Evolutionary conservation across 2,113 vertebrate genomes (phyloP).

Genomic region (Corythoichthys haematopterus): DNA sequence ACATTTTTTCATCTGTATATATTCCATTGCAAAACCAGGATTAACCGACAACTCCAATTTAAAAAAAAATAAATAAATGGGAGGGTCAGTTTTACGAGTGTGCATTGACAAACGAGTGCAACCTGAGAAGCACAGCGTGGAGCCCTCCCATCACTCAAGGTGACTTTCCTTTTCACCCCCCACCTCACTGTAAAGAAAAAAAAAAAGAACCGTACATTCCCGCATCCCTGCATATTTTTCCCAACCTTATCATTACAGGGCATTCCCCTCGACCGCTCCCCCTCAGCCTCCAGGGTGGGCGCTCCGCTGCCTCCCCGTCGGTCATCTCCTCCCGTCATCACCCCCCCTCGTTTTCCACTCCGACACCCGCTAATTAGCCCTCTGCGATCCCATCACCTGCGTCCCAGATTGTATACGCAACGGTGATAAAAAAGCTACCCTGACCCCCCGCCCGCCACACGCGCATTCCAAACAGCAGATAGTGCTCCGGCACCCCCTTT

Average conservation of each 20-base stretch:
- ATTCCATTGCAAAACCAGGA: too few relatives aligned
- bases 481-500: slow-evolving; percentile 38
- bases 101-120: slow-evolving; percentile 22
- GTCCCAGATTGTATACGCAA: slow-evolving; percentile 25
- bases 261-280: slow-evolving; percentile 63
- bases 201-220: slow-evolving; percentile 6
- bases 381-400: slow-evolving; percentile 54
- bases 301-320: slow-evolving; percentile 18
- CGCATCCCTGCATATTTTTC: slow-evolving; percentile 37
- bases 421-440: slow-evolving; percentile 45
- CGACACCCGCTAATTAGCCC: slow-evolving; percentile 59
- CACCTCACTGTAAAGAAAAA: slow-evolving; percentile 33
- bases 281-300: slow-evolving; percentile 20
- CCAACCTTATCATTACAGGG: slow-evolving; percentile 55
- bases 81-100: too few relatives aligned
- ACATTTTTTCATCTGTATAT: neutral
- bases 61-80: too few relatives aligned
- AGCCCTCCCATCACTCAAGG: slow-evolving; percentile 61
- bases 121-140: slow-evolving; percentile 42
- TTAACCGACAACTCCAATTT: too few relatives aligned
- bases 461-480: slow-evolving; percentile 56
- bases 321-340: slow-evolving; percentile 31
- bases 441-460: slow-evolving; percentile 40
- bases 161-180: slow-evolving; percentile 63
- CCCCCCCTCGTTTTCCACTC: slow-evolving; percentile 41